Percentiles rank a stretch among this genome's conserved stretches.
phyloP scores from a whole-genome alignment of 2,797 vertebrate genomes.

The Sebastes matsubarae region DNA sequence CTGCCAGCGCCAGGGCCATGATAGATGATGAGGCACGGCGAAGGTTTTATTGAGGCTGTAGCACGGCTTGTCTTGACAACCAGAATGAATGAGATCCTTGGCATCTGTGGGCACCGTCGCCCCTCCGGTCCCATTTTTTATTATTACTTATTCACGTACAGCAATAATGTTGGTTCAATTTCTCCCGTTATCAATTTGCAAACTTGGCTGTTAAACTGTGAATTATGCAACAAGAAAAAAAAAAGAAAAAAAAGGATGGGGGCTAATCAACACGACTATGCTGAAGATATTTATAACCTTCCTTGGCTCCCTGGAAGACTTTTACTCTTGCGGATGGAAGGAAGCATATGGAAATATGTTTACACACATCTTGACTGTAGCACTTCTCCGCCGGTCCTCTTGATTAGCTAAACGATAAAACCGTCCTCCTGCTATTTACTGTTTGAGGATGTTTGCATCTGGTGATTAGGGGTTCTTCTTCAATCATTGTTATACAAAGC shows the following conservation, averaged over 20 bases:
- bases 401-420: conserved; percentile 32
- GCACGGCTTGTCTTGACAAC: conserved; percentile 47
- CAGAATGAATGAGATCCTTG: conserved; percentile 59
- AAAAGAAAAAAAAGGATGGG: conserved; percentile 8
- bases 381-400: conserved; percentile 2
- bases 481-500: neutral
- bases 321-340: neutral
- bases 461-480: conserved; percentile 1
- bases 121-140: conserved; percentile 52
- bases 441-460: conserved; percentile 13
- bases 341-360: conserved; percentile 34
- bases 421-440: conserved; percentile 5
- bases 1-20: conserved; percentile 55
- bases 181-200: conserved; percentile 63
- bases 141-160: conserved; percentile 60
- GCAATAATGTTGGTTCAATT: conserved; percentile 62
- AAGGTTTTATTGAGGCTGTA: conserved; percentile 61
- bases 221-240: conserved; percentile 55
- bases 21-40: conserved; percentile 58
- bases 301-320: conserved; percentile 10
- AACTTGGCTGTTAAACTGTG: conserved; percentile 59
- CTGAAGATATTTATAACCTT: conserved; percentile 46
- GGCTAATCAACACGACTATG: conserved; percentile 40
- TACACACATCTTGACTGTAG: conserved; percentile 8
- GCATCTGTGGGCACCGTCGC: conserved; percentile 34